Evolutionary conservation across 2,888 invertebrate species (phyloP).

Genomic region (Rotaria macrura): DNA sequence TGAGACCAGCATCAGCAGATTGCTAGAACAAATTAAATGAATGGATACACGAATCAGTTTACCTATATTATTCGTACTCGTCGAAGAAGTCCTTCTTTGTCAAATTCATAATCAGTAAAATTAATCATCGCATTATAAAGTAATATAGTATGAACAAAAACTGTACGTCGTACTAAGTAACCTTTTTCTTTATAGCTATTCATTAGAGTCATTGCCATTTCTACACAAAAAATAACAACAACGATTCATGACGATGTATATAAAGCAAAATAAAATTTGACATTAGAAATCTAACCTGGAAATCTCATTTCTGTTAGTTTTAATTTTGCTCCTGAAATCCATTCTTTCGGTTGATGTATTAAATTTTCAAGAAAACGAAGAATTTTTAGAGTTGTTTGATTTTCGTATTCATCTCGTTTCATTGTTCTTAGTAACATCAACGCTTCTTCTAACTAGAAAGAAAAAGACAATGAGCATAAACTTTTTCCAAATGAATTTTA

Average conservation of each 20-base stretch:
- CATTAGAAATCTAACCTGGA: background rate
- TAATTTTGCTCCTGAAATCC: background rate
- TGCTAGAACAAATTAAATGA: background rate
- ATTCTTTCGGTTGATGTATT: conserved; percentile 15
- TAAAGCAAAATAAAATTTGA: background rate
- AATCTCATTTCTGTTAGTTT: background rate
- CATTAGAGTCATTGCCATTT: conserved; percentile 16
- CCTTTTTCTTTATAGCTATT: conserved; percentile 14
- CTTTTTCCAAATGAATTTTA: background rate
- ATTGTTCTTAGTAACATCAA: background rate
- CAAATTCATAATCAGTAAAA: conserved; percentile 14
- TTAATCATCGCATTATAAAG: background rate
- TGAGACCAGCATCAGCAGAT: conserved; percentile 12
- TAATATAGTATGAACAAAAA: conserved; percentile 7
- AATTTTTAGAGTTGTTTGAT: background rate
- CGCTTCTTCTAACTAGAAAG: background rate
- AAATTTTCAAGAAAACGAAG: conserved; percentile 2
- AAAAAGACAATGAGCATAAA: background rate
- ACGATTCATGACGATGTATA: background rate
- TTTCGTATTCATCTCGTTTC: conserved; percentile 13
- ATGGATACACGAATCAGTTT: too few species aligned
- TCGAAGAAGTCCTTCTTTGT: background rate
- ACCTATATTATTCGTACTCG: background rate
- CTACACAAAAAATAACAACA: background rate
- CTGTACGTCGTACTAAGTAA: background rate